Evolutionary conservation across 2,797 vertebrate genomes (phyloP).

Genomic region (Gymnopithys bicolor): DNA sequence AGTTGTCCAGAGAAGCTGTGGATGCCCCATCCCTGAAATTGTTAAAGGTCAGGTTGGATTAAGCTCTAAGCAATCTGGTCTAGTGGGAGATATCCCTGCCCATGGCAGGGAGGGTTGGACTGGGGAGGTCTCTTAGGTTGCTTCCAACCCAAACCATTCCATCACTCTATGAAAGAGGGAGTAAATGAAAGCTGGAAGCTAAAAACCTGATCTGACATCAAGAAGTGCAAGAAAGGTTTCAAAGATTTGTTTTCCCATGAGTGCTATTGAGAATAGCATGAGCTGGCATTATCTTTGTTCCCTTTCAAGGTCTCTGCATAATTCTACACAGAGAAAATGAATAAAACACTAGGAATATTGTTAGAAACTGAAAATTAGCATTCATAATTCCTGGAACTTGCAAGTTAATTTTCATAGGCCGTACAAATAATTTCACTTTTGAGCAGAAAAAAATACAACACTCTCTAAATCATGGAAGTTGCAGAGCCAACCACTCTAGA

Average conservation of each 20-base stretch:
- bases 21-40: neutral
- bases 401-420: neutral
- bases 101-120: neutral
- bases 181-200: neutral
- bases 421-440: neutral
- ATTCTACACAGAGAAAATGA: neutral
- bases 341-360: neutral
- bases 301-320: neutral
- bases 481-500: neutral
- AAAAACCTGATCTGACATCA: neutral
- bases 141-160: neutral
- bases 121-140: neutral
- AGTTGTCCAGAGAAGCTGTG: neutral
- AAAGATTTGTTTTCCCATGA: neutral
- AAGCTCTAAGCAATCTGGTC: neutral
- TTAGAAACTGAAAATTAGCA: neutral
- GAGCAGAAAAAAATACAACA: neutral
- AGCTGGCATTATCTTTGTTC: neutral
- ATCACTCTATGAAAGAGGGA: neutral
- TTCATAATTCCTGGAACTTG: neutral
- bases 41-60: no score
- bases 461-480: neutral
- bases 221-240: neutral
- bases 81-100: neutral
- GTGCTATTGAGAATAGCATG: neutral